A percentile compares a stretch with the other conserved stretches of the same genome.
phyloP scores from a whole-genome alignment of 1,140 invertebrate species.

The Antheraea mylitta region DNA sequence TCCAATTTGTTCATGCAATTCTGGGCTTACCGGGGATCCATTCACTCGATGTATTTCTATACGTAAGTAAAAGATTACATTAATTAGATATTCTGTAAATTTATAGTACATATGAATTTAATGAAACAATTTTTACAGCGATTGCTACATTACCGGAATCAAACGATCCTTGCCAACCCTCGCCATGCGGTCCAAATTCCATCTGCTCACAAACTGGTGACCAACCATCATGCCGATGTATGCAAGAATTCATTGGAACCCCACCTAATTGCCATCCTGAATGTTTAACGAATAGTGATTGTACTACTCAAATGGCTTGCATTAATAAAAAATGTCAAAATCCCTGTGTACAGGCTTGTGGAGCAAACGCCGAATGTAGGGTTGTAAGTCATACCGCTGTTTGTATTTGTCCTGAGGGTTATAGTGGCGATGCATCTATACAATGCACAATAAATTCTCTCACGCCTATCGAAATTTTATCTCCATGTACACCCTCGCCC shows the following conservation, averaged over 20 bases:
- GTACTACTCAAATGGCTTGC: slow-evolving; percentile 84
- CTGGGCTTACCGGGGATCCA: slow-evolving; percentile 81
- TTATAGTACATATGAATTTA: slow-evolving; percentile 10
- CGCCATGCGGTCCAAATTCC: slow-evolving; percentile 88
- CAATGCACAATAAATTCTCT: slow-evolving; percentile 64
- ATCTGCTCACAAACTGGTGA: slow-evolving; percentile 81
- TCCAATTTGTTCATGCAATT: slow-evolving; percentile 82
- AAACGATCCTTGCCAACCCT: slow-evolving; percentile 83
- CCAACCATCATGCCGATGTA: slow-evolving; percentile 83
- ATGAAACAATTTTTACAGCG: slow-evolving; percentile 26
- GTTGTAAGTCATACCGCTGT: slow-evolving; percentile 84
- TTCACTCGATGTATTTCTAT: slow-evolving; percentile 80
- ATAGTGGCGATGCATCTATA: slow-evolving; percentile 81
- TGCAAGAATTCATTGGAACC: slow-evolving; percentile 82
- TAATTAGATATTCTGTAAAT: neutral
- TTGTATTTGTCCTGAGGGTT: slow-evolving; percentile 81
- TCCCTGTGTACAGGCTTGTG: slow-evolving; percentile 88
- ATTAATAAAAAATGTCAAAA: slow-evolving; percentile 86
- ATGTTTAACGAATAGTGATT: slow-evolving; percentile 87
- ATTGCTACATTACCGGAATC: slow-evolving; percentile 51
- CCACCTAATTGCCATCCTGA: slow-evolving; percentile 87
- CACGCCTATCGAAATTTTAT: slow-evolving; percentile 40
- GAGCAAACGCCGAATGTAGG: slow-evolving; percentile 83
- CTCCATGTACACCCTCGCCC: slow-evolving; percentile 80
- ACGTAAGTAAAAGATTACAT: slow-evolving; percentile 64